Percentiles rank a stretch among this genome's conserved stretches.
phyloP scores from a whole-genome alignment of 2,113 vertebrate species.

The Perca schrenkii region DNA sequence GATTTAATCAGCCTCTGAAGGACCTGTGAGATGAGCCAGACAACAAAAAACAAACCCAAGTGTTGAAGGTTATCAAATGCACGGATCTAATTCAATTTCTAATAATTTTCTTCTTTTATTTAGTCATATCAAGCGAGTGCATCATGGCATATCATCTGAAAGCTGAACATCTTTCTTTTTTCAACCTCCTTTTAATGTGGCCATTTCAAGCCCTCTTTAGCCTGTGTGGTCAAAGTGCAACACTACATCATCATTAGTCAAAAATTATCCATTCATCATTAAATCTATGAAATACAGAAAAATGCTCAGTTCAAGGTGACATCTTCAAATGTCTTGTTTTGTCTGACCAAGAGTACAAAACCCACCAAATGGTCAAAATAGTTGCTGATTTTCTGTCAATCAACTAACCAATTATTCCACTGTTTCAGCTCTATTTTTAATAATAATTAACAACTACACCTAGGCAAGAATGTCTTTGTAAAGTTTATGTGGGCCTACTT shows the following conservation, averaged over 20 bases:
- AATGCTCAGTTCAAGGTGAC: background rate
- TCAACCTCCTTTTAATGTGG: background rate
- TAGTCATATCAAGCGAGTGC: background rate
- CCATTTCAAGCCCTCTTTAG: background rate
- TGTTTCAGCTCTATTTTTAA: background rate
- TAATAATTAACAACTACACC: background rate
- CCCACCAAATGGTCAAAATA: background rate
- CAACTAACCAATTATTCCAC: background rate
- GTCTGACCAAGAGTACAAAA: background rate
- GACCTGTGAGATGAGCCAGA: constrained; percentile 82
- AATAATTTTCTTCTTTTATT: background rate
- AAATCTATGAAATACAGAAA: background rate
- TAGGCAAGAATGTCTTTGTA: background rate
- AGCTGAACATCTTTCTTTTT: background rate
- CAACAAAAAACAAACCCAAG: background rate
- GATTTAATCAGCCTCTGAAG: constrained; percentile 96
- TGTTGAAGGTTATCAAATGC: background rate
- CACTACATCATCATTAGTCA: background rate
- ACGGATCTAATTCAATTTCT: background rate
- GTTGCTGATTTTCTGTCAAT: background rate
- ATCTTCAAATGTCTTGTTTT: constrained; percentile 1
- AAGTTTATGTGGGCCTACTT: constrained; percentile 81
- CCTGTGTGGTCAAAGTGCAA: background rate
- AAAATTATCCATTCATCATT: too few relatives aligned
- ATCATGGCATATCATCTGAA: background rate